Conservation (phyloP, 1,140 invertebrate genomes). For the Aporrectodea caliginosa region DNA sequence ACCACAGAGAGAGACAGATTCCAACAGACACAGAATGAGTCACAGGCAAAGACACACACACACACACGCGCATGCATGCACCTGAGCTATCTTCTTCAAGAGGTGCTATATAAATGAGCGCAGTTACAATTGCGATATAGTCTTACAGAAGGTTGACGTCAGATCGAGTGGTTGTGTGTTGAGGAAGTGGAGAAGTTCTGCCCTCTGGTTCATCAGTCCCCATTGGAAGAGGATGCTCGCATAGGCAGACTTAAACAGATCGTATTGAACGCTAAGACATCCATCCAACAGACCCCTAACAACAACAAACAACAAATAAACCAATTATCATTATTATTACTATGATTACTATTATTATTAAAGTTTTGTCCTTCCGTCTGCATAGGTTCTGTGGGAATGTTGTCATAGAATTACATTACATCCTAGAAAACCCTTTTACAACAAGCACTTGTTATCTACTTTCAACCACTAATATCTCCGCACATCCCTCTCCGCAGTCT, state of each 20-base stretch:
- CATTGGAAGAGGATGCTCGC: constrained; percentile 81
- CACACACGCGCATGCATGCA: no score
- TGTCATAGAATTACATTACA: not conserved
- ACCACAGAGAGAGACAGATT: not conserved
- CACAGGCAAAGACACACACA: no score
- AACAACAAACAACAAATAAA: not conserved
- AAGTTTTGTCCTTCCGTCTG: no score
- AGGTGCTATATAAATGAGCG: not conserved
- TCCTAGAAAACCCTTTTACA: not conserved
- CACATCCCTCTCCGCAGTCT: no score
- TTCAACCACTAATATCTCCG: no score
- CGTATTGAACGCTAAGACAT: constrained; percentile 4
- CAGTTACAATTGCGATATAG: not conserved
- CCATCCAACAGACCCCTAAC: constrained; percentile 3
- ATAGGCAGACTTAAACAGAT: constrained; percentile 73
- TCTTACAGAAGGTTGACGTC: not conserved
- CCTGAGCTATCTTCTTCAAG: no score
- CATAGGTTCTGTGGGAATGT: no score
- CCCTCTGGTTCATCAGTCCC: constrained; percentile 75
- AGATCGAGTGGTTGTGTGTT: not conserved
- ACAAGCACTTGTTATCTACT: no score
- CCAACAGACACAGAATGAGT: not conserved
- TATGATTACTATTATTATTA: not conserved
- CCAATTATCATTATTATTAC: not conserved
- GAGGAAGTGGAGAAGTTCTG: constrained; percentile 77